These are phyloP conservation scores for Epizoanthus illoricatus DNA, from an alignment of 92 coral and sea anemone genomes.

Conservation along the genomic window DNA sequence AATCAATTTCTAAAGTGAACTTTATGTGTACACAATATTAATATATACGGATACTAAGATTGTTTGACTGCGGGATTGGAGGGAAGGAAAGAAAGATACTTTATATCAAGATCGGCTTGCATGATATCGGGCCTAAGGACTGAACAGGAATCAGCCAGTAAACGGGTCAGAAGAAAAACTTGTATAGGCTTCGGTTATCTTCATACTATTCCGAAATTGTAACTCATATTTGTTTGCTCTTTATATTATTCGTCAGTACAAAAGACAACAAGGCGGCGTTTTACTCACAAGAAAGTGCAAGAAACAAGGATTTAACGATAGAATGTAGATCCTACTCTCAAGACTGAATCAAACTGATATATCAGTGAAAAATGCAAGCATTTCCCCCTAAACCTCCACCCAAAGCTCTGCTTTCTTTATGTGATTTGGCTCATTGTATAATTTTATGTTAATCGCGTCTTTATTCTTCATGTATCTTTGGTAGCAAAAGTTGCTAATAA, in stretches of 20 bases:
- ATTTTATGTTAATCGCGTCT: neutral
- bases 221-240: constrained; percentile 38
- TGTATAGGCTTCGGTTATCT: neutral
- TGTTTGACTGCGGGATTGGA: neutral
- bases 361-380: neutral
- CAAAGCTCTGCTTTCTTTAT: neutral
- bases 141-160: neutral
- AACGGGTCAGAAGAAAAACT: neutral
- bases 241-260: constrained; percentile 25
- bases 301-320: constrained; percentile 1
- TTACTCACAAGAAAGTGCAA: constrained; percentile 29
- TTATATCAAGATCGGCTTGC: neutral
- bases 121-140: neutral
- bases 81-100: neutral
- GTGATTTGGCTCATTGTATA: neutral
- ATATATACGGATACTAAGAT: neutral
- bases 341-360: too few relatives aligned
- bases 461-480: neutral
- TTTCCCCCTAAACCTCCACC: neutral
- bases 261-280: constrained; percentile 37
- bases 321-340: neutral
- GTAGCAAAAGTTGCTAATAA: neutral
- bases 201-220: neutral
- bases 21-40: constrained; percentile 29
- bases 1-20: constrained; percentile 21